Evolutionary conservation across 2,888 invertebrate genomes (phyloP).

Genomic region (Drepanosiphum platanoidis): DNA sequence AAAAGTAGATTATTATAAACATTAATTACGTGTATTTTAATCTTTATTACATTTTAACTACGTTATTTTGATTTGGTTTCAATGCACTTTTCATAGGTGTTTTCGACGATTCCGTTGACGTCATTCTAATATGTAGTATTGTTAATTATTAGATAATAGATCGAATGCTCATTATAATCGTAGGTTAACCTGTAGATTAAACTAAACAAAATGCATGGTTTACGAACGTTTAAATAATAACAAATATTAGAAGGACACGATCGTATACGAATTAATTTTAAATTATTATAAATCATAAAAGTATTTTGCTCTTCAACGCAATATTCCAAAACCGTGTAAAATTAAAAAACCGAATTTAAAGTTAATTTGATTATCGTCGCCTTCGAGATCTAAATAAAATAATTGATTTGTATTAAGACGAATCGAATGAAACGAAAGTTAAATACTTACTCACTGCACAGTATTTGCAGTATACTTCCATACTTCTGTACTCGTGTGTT

Average conservation of each 20-base stretch:
- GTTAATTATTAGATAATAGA: conserved; percentile 15
- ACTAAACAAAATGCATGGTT: not conserved
- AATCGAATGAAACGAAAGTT: not conserved
- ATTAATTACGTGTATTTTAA: not conserved
- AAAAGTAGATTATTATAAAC: not conserved
- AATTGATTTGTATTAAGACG: too few species aligned
- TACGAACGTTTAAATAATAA: not conserved
- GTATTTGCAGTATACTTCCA: too few species aligned
- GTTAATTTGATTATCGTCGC: not conserved
- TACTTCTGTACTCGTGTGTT: too few species aligned
- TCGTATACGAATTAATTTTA: not conserved
- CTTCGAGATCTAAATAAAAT: not conserved
- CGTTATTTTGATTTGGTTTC: not conserved
- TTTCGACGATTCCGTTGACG: not conserved
- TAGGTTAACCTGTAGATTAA: not conserved
- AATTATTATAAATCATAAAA: not conserved
- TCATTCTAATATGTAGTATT: conserved; percentile 4
- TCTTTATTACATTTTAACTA: not conserved
- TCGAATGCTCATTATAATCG: not conserved
- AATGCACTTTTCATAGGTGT: not conserved
- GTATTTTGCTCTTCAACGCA: not conserved
- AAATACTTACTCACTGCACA: too few species aligned
- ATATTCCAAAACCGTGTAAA: not conserved
- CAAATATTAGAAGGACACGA: not conserved
- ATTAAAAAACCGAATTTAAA: not conserved